Conservation (phyloP, 2,888 invertebrate species). For the Chloromyia formosa region DNA sequence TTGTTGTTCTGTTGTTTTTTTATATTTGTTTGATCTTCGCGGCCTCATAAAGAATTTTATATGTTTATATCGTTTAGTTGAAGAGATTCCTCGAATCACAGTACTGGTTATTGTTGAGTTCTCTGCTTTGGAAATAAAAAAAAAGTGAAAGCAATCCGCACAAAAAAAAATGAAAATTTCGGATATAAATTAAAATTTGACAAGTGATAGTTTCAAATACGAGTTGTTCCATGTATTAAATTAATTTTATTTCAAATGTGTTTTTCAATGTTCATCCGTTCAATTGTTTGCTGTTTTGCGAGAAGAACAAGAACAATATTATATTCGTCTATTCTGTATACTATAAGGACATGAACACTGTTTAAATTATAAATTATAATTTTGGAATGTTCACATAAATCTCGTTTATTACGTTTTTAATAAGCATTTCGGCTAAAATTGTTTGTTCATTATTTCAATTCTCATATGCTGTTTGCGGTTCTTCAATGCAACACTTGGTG, state of each 20-base stretch:
- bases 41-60: background rate
- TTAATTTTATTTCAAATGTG: slow-evolving; percentile 10
- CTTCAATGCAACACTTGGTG: background rate
- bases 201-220: slow-evolving; percentile 10
- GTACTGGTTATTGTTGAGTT: background rate
- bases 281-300: slow-evolving; percentile 13
- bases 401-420: background rate
- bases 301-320: slow-evolving; percentile 35
- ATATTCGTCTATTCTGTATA: background rate
- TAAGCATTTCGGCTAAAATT: slow-evolving; percentile 1
- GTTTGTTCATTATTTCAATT: background rate
- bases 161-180: background rate
- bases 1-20: background rate
- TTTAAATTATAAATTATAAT: background rate
- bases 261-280: slow-evolving; percentile 9
- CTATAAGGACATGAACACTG: background rate
- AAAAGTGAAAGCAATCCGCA: too few species aligned
- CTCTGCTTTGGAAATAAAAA: background rate
- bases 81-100: slow-evolving; percentile 29
- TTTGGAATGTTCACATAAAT: slow-evolving; percentile 30
- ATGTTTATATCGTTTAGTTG: background rate
- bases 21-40: background rate
- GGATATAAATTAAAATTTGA: background rate
- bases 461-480: background rate
- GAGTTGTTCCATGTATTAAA: slow-evolving; percentile 34